Conservation (phyloP, 1,140 invertebrate species). For the Oreohelix idahoensis region DNA sequence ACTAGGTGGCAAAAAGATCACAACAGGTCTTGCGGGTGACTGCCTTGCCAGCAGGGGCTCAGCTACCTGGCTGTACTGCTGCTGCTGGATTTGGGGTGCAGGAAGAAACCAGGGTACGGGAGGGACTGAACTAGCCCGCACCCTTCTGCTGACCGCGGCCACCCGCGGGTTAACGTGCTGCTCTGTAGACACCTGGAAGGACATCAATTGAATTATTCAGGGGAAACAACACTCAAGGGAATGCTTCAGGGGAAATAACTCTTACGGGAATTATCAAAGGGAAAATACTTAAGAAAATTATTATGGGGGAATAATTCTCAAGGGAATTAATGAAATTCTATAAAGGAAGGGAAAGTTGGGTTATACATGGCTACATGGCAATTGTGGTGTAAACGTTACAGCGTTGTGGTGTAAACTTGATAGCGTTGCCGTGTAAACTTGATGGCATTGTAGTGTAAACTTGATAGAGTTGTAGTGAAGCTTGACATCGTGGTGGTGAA, state of each 20-base stretch:
- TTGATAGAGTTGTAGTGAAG: no score
- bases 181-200: slow-evolving; percentile 29
- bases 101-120: slow-evolving; percentile 3
- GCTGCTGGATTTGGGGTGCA: neutral
- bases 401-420: no score
- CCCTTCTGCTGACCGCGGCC: slow-evolving; percentile 29
- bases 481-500: no score
- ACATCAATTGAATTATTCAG: neutral
- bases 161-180: slow-evolving; percentile 16
- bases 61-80: slow-evolving; percentile 8
- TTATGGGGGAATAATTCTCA: no score
- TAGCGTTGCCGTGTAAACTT: no score
- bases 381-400: no score
- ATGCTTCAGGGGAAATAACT: neutral
- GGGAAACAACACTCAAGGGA: neutral
- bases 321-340: no score
- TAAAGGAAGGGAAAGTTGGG: no score
- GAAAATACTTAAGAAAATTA: no score
- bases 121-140: slow-evolving; percentile 28
- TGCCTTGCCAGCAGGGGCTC: slow-evolving; percentile 20
- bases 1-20: slow-evolving; percentile 9
- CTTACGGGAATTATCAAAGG: no score
- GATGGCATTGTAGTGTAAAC: no score
- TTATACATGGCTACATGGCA: no score
- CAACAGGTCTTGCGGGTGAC: slow-evolving; percentile 15